A percentile compares a stretch with the other conserved stretches of the same genome.
Conservation (phyloP, 2,113 vertebrate species). For the Micromys minutus region DNA sequence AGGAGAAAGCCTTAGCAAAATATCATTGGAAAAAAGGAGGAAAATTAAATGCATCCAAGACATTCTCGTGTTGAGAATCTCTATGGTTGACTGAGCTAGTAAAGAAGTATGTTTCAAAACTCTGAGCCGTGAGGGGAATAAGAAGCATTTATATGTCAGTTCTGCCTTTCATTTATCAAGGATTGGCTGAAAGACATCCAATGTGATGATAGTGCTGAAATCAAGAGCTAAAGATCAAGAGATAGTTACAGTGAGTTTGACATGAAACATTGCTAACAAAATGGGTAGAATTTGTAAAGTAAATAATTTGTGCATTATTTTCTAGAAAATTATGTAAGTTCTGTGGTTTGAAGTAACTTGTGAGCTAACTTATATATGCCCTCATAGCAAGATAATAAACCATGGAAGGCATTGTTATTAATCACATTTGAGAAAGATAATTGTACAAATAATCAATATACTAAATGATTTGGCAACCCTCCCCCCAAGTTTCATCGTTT, state of each 20-base stretch:
- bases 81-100: not conserved
- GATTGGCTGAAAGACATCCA: not conserved
- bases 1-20: not conserved
- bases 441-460: not conserved
- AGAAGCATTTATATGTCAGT: not conserved
- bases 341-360: not conserved
- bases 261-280: not conserved
- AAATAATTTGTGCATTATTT: conserved; percentile 15
- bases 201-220: conserved; percentile 7
- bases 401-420: not conserved
- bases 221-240: not conserved
- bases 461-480: not conserved
- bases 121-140: not conserved
- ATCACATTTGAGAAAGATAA: not conserved
- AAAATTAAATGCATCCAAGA: not conserved
- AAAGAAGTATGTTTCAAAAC: not conserved
- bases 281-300: not conserved
- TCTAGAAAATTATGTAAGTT: not conserved
- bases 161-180: not conserved
- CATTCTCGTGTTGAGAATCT: not conserved
- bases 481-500: not conserved
- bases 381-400: not conserved
- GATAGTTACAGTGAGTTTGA: not conserved
- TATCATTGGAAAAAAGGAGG: not conserved
- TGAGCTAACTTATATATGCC: not conserved